Conservation (phyloP, 2,113 vertebrate species). For the Halcyon senegalensis region DNA sequence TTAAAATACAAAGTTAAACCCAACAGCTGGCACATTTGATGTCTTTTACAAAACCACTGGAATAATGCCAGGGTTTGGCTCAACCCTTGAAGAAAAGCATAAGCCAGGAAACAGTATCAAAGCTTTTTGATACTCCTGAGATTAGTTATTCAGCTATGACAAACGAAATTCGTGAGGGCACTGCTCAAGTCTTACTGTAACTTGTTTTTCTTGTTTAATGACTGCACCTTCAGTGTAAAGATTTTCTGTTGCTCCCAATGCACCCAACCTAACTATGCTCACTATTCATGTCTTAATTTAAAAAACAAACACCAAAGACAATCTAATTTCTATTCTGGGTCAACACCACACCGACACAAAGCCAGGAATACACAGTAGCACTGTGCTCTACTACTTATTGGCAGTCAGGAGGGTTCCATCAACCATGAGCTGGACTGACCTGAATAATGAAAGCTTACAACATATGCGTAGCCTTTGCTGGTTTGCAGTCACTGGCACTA, state of each 20-base stretch:
- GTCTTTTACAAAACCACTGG: background rate
- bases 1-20: background rate
- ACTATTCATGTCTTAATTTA: background rate
- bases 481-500: slow-evolving; percentile 21
- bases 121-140: background rate
- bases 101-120: background rate
- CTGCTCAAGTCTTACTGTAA: background rate
- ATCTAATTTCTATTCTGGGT: slow-evolving; percentile 31
- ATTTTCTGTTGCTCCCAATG: background rate
- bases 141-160: background rate
- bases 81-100: background rate
- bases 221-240: background rate
- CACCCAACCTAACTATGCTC: background rate
- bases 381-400: slow-evolving; percentile 59
- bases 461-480: background rate
- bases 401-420: slow-evolving; percentile 58
- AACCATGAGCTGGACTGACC: slow-evolving; percentile 6
- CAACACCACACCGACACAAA: background rate
- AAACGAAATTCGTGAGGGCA: background rate
- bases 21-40: background rate
- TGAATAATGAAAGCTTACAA: slow-evolving; percentile 51
- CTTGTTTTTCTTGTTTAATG: background rate
- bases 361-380: slow-evolving; percentile 43
- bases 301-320: slow-evolving; percentile 14
- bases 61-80: background rate